Base-by-base conservation (phyloP, 2,797 vertebrate species). In the Poeciliopsis paucimaculata region DNA sequence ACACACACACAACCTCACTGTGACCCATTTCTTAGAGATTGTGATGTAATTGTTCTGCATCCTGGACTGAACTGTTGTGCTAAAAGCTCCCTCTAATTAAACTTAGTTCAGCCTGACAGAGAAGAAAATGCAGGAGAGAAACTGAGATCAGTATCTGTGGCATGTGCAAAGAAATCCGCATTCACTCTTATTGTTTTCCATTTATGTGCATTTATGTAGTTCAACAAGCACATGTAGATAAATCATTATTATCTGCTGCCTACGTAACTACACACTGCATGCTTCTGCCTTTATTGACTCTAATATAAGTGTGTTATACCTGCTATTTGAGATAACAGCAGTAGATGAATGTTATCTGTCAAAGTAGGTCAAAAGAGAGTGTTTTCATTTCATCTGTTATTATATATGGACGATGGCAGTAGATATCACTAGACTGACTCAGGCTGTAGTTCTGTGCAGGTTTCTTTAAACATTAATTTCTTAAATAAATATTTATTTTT, bases 81-180 rank as follows among this genome's bases (percentile, higher is more conserved):
- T 88, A 78, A 89, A 86, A 86, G 71, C 73, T 1, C 34, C 28
- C 75, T 82, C 68, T 80, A 82, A 88, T 84, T 84, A 88, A 80
- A 77, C 26, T 8, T 6, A 18, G 46, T 72, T 76, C 85, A 75
- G 72, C 53, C n/a, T 45, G 75, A 90, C 76, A 76, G 45, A 70
- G 74, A 76, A 80, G 75, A 68, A 80, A 77, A 72, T 31, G 75
- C 76, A 71, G 75, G 74, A 75, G 31, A 47, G 11, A 47, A 34
- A 62, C 78, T 47, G 62, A 83, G 41, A 41, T 73, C 51, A 51
- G 9, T 60, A 36, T 80, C 60, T 51, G 73, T 41, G 55, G 45
- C 5, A 20, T 39, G 34, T 66, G 7, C 62, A 66, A 23, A 66
- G 15, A 34, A 10, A 66, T 39, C 36, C 8, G 1, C 60, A 62